Conservation (phyloP, 2,797 vertebrate genomes). For the Psittacula derbiana region DNA sequence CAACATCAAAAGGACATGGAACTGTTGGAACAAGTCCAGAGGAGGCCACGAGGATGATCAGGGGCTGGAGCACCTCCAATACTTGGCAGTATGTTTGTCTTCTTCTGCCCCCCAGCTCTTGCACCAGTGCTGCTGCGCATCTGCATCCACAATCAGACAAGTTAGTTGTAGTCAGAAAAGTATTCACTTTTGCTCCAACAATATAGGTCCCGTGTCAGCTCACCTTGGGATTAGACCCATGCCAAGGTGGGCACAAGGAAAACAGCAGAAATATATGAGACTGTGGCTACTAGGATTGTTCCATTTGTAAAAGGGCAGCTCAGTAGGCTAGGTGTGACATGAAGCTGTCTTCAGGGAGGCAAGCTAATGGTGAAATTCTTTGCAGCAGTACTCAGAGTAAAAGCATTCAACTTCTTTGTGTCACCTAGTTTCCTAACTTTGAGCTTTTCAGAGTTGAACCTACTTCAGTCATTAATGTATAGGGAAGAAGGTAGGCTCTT, state of each 20-base stretch:
- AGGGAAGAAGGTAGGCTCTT: not conserved
- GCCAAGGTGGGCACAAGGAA: not conserved
- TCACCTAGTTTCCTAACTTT: not conserved
- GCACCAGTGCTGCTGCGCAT: not conserved
- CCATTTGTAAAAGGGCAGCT: not conserved
- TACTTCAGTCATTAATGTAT: not conserved
- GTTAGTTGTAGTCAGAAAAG: not conserved
- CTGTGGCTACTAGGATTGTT: not conserved
- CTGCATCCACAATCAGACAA: not conserved
- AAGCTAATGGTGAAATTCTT: not conserved
- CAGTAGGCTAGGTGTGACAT: not conserved
- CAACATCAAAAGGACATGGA: too few species aligned
- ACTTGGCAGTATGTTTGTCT: not conserved
- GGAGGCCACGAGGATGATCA: too few species aligned
- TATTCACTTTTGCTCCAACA: not conserved
- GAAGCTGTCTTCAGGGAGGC: not conserved
- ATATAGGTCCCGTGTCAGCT: not conserved
- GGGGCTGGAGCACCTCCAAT: not conserved
- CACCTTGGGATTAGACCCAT: not conserved
- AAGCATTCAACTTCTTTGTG: not conserved
- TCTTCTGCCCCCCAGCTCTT: not conserved
- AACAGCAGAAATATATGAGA: not conserved
- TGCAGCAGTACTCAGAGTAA: not conserved
- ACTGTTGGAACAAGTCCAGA: too few species aligned
- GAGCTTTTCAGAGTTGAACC: not conserved